A percentile compares a stretch with the other conserved stretches of the same genome.
These are phyloP conservation scores for Lerista edwardsae DNA, from an alignment of 2,797 vertebrate genomes.

Conservation along the genomic window DNA sequence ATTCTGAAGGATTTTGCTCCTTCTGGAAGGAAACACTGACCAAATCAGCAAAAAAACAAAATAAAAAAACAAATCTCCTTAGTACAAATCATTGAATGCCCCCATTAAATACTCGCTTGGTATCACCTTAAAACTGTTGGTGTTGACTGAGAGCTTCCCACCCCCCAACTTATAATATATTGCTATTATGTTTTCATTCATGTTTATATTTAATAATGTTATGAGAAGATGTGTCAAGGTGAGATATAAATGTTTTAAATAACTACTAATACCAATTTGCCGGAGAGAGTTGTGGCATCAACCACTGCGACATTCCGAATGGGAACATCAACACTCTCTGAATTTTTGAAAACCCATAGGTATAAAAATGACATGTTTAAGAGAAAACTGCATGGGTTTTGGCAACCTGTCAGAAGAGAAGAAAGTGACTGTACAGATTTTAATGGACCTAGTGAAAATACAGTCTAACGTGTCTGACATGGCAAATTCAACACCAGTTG, in stretches of 20 bases:
- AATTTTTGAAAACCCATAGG: not conserved
- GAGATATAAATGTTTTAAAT: not conserved
- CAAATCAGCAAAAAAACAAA: conserved; percentile 6
- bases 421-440: not conserved
- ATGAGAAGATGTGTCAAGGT: not conserved
- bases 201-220: not conserved
- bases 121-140: not conserved
- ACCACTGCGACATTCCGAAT: too few species aligned
- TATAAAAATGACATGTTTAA: not conserved
- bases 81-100: not conserved
- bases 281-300: not conserved
- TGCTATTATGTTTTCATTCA: not conserved
- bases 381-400: not conserved
- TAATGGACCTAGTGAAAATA: not conserved
- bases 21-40: conserved; percentile 23
- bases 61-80: not conserved
- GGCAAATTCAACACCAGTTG: not conserved
- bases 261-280: not conserved
- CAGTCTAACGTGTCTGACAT: not conserved
- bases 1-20: conserved; percentile 20
- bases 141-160: not conserved
- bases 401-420: not conserved
- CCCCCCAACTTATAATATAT: too few species aligned
- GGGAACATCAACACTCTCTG: not conserved
- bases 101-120: too few species aligned